Percentiles rank a stretch among this genome's conserved stretches.
Conservation (phyloP, 37 sponge, comb jelly and placozoan species). For the Ianthella basta region DNA sequence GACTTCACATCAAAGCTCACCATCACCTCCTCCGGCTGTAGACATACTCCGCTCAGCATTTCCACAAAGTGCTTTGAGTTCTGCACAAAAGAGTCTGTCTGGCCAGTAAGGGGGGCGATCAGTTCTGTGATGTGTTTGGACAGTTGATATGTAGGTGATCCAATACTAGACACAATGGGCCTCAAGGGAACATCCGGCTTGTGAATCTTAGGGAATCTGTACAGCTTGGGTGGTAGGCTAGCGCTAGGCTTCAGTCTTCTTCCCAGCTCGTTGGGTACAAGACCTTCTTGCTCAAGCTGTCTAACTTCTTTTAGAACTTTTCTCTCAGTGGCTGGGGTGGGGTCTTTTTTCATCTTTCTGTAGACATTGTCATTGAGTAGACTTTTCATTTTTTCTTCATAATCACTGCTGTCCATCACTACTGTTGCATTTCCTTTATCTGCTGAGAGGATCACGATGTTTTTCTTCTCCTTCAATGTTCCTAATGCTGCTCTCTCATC, state of each 20-base stretch:
- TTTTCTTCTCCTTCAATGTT: neutral
- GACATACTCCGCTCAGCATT: neutral
- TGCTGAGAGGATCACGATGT: neutral
- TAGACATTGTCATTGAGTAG: neutral
- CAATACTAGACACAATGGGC: conserved; percentile 16
- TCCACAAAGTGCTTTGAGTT: conserved; percentile 20
- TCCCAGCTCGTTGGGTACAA: neutral
- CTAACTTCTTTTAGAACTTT: no score
- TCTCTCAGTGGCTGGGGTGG: neutral
- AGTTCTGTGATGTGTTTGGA: neutral
- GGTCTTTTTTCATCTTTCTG: neutral
- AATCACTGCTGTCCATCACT: neutral
- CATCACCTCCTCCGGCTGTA: neutral
- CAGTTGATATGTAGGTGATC: conserved; percentile 1
- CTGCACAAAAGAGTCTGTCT: neutral
- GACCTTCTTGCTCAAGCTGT: neutral
- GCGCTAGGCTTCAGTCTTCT: neutral
- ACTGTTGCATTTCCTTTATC: conserved; percentile 22
- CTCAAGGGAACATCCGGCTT: neutral
- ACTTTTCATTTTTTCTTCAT: neutral
- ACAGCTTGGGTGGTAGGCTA: neutral
- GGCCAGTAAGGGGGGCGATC: neutral
- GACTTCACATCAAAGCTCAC: conserved; percentile 3
- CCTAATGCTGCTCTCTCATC: neutral
- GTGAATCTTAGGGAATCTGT: conserved; percentile 10